Percentiles rank a stretch among this genome's conserved stretches.
Evolutionary conservation across 2,888 invertebrate species (phyloP).

Genomic region (Toxonevra muliebris): DNA sequence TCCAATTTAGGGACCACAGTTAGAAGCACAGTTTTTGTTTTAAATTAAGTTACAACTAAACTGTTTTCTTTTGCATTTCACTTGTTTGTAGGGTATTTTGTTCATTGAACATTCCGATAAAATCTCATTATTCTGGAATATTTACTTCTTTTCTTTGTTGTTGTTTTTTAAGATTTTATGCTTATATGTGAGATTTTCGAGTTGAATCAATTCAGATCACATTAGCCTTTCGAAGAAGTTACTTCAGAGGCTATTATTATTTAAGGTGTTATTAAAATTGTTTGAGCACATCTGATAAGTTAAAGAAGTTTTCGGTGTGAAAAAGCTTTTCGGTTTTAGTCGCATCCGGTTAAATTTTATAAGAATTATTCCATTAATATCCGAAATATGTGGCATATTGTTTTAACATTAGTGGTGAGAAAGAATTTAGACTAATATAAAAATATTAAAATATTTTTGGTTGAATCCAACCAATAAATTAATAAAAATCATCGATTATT

Average conservation of each 20-base stretch:
- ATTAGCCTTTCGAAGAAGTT: conserved; percentile 1
- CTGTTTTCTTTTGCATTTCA: too few relatives aligned
- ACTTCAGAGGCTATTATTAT: background rate
- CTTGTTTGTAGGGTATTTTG: too few relatives aligned
- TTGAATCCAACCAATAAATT: background rate
- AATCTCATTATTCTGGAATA: too few relatives aligned
- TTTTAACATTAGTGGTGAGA: too few relatives aligned
- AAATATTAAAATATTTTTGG: background rate
- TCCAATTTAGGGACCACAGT: too few relatives aligned
- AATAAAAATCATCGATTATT: background rate
- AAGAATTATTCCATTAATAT: background rate
- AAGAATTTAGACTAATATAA: background rate
- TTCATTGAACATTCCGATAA: too few relatives aligned
- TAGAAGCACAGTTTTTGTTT: too few relatives aligned
- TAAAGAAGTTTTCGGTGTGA: background rate
- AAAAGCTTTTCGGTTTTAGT: background rate
- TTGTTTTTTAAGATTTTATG: too few relatives aligned
- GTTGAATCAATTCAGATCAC: conserved; percentile 8
- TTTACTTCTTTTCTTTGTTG: too few relatives aligned
- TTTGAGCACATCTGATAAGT: background rate
- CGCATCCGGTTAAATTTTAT: background rate
- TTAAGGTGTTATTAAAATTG: background rate
- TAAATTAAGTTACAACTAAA: too few relatives aligned
- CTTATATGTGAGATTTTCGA: too few relatives aligned
- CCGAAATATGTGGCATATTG: too few relatives aligned